Evolutionary conservation across 2,113 vertebrate species (phyloP).

Genomic region (Megatriorchis doriae): DNA sequence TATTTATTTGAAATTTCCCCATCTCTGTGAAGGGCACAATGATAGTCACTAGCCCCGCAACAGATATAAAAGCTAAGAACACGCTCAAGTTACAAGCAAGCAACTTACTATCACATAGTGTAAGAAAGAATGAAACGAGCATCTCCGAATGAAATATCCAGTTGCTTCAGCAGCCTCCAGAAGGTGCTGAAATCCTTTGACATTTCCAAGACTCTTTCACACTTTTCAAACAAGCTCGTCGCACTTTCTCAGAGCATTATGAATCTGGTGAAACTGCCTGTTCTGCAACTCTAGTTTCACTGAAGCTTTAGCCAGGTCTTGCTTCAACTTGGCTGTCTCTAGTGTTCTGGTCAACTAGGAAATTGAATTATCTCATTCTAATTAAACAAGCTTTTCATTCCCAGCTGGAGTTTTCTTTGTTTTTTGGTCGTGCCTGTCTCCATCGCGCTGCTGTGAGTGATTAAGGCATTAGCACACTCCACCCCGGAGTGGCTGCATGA

Average conservation of each 20-base stretch:
- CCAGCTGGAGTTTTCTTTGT: background rate
- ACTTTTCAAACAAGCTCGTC: conserved; percentile 64
- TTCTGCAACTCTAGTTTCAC: background rate
- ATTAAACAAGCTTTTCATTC: conserved; percentile 19
- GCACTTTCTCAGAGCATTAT: conserved; percentile 24
- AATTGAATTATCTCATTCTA: background rate
- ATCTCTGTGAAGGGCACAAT: background rate
- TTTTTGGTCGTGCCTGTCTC: background rate
- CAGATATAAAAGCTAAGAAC: background rate
- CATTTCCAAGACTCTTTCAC: conserved; percentile 66
- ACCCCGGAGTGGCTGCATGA: background rate
- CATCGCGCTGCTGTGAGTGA: background rate
- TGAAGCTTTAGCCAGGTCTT: conserved; percentile 3
- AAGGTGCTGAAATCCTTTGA: conserved; percentile 66
- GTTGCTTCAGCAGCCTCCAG: conserved; percentile 49
- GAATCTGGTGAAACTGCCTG: background rate
- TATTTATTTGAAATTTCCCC: background rate
- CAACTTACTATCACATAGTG: background rate
- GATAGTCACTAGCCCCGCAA: background rate
- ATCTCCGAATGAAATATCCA: conserved; percentile 28
- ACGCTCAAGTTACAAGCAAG: background rate
- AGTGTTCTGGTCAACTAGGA: background rate
- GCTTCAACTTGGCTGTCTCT: background rate
- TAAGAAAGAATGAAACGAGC: background rate
- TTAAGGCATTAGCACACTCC: background rate